phyloP scores from a whole-genome alignment of 2,888 invertebrate genomes.

The Cistogaster globosa region DNA sequence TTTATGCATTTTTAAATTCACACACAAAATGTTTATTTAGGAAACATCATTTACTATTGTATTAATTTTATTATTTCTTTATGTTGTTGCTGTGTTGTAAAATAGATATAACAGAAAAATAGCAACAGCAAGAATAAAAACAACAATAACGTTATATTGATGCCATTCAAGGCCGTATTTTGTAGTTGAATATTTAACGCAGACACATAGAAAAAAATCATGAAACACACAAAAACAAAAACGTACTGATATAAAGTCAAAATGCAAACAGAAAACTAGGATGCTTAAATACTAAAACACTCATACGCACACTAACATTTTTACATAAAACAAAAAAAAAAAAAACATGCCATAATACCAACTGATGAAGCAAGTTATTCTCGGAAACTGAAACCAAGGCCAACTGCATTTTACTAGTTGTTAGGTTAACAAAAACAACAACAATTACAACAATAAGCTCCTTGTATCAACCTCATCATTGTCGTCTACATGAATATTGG shows the following conservation, averaged over 20 bases:
- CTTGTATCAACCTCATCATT: conserved; percentile 50
- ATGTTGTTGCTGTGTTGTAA: conserved; percentile 43
- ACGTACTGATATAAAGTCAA: conserved; percentile 47
- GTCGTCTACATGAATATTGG: conserved; percentile 47
- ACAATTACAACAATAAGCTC: conserved; percentile 50
- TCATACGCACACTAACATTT: conserved; percentile 49
- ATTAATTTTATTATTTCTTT: conserved; percentile 8
- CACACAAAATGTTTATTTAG: conserved; percentile 34
- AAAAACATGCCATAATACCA: conserved; percentile 41
- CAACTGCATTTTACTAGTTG: conserved; percentile 73
- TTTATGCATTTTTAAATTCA: background rate
- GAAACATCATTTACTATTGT: conserved; percentile 60
- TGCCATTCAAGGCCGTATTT: conserved; percentile 77
- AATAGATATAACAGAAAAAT: conserved; percentile 56
- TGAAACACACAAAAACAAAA: conserved; percentile 15
- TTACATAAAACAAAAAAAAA: conserved; percentile 29
- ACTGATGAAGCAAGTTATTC: conserved; percentile 74
- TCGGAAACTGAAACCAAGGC: conserved; percentile 80
- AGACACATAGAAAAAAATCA: conserved; percentile 61
- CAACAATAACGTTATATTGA: conserved; percentile 71
- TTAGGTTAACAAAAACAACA: conserved; percentile 57
- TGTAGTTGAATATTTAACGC: conserved; percentile 56
- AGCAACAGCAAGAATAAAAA: conserved; percentile 45
- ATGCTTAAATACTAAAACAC: conserved; percentile 59
- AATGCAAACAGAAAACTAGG: conserved; percentile 59